These are phyloP conservation scores for Boloria selene DNA, from an alignment of 2,888 invertebrate species.

Conservation along the genomic window DNA sequence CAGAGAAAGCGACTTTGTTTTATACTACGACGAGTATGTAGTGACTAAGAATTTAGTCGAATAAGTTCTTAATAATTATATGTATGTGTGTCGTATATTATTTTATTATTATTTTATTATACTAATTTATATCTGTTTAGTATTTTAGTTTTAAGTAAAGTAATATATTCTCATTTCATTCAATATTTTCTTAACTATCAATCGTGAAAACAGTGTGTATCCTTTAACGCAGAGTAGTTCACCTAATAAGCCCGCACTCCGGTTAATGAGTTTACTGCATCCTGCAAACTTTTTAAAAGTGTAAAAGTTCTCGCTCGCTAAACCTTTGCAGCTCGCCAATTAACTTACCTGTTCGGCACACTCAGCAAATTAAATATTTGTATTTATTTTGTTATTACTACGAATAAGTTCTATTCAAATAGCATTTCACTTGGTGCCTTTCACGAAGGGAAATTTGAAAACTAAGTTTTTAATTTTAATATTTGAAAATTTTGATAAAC, in stretches of 20 bases:
- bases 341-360: conserved; percentile 56
- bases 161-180: too few relatives aligned
- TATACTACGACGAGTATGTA: too few relatives aligned
- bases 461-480: neutral
- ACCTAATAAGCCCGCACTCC: conserved; percentile 72
- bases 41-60: too few relatives aligned
- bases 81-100: too few relatives aligned
- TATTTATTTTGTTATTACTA: conserved; percentile 43
- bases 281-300: conserved; percentile 71
- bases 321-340: conserved; percentile 63
- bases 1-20: too few relatives aligned
- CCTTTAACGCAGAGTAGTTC: conserved; percentile 38
- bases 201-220: conserved; percentile 14
- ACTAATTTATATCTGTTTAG: too few relatives aligned
- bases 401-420: conserved; percentile 32
- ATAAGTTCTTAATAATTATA: too few relatives aligned
- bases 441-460: conserved; percentile 14
- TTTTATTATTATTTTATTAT: too few relatives aligned
- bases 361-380: conserved; percentile 52
- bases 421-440: conserved; percentile 26
- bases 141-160: too few relatives aligned
- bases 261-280: conserved; percentile 77
- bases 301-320: conserved; percentile 60
- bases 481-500: neutral
- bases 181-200: neutral